phyloP scores from a whole-genome alignment of 2,113 vertebrate species.

The Marcusenius ussheri region DNA sequence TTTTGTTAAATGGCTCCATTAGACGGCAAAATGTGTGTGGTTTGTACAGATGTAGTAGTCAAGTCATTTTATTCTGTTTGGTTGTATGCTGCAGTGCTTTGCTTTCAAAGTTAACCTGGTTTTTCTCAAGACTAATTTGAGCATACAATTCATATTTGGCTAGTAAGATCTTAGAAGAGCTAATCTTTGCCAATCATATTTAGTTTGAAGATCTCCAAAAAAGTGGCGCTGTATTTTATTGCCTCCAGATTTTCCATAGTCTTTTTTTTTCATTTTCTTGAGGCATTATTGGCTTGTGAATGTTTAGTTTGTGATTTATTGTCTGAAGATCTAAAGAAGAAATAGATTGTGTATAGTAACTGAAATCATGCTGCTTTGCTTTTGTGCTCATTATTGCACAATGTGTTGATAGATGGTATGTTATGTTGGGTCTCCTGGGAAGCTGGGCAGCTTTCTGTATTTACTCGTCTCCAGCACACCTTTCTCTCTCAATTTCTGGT shows the following conservation, averaged over 20 bases:
- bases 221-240: conserved; percentile 29
- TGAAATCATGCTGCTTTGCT: not conserved
- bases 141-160: conserved; percentile 52
- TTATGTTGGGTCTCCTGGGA: not conserved
- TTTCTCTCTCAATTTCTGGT: not conserved
- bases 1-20: not conserved
- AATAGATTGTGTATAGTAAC: not conserved
- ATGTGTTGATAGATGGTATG: not conserved
- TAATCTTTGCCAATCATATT: conserved; percentile 59
- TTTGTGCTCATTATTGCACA: not conserved
- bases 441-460: not conserved
- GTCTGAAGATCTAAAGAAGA: conserved; percentile 4
- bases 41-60: not conserved
- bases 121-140: conserved; percentile 56
- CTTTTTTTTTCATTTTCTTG: not conserved
- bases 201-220: conserved; percentile 45
- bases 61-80: not conserved
- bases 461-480: not conserved
- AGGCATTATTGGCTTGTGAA: not conserved
- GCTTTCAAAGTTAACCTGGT: conserved; percentile 42
- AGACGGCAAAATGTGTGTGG: not conserved
- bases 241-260: conserved; percentile 8
- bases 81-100: not conserved
- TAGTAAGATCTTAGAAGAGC: conserved; percentile 53
- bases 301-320: conserved; percentile 5